These are phyloP conservation scores for pig (Sus scrofa) DNA, from an alignment of 2,113 vertebrate genomes.

Conservation along the genomic window DNA sequence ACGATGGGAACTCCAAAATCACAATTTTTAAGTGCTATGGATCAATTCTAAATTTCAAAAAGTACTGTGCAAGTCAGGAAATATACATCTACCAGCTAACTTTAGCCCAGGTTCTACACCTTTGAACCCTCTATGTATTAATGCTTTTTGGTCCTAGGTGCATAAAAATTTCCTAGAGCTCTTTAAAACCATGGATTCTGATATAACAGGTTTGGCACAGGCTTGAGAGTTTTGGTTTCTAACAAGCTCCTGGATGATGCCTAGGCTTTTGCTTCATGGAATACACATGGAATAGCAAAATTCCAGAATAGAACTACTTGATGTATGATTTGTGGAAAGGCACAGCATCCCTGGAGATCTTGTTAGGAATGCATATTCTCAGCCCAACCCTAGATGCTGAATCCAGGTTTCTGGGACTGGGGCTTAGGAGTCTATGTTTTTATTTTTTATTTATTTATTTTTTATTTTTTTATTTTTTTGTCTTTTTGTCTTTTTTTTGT, in stretches of 20 bases:
- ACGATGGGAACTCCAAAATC: too few species aligned
- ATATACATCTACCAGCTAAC: too few species aligned
- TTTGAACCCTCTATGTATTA: neutral
- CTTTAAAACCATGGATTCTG: neutral
- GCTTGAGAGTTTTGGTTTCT: neutral
- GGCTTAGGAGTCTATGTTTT: neutral
- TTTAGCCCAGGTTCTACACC: neutral
- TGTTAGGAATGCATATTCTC: neutral
- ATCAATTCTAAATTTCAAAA: conserved; percentile 6
- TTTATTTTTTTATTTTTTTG: too few species aligned
- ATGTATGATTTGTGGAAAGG: neutral
- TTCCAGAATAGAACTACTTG: neutral
- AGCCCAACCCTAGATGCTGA: neutral
- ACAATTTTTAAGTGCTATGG: neutral
- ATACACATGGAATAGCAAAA: neutral
- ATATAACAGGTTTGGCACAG: neutral
- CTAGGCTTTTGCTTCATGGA: neutral
- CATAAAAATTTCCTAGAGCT: neutral
- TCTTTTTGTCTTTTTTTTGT: too few species aligned
- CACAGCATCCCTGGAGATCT: neutral
- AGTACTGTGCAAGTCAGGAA: neutral
- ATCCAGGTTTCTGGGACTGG: neutral
- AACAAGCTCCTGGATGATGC: neutral
- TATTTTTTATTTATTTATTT: neutral
- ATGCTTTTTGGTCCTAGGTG: neutral